Evolutionary conservation across 1,140 invertebrate genomes (phyloP), one percentile per base, ranked within the genome.

Genomic region (Andricus grossulariae): DNA sequence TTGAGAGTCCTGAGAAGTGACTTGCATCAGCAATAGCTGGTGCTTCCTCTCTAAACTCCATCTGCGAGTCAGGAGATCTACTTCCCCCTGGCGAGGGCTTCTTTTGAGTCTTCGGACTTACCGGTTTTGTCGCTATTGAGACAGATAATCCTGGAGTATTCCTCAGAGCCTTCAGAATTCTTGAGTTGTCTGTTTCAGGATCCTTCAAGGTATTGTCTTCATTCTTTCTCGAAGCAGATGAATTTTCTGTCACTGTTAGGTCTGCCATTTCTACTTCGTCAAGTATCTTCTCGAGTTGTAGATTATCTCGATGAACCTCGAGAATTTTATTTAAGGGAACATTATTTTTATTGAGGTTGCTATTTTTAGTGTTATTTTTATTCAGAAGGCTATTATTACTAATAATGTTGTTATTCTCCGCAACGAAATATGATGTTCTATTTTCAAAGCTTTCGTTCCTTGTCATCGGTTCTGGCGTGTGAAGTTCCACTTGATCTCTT

Each of bases 111-210:
- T 45, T 87, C 83, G 1, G 75, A 6, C 82, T 78, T 70, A 77
- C 79, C 8, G 73, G 77, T 12, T 83, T 87, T 12, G 83, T 87
- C 19, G 85, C 80, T 51, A 91, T 83, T 16, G 89, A 90, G 18
- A 91, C 82, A 11, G 90, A 90, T 3, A 91, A 79, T 15, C 88
- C 89, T 0, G 90, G 89, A 15, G 88, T 91, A 11, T 89, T 90
- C 32, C 83, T 87, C 39, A 91, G 80, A 45, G 86, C 88, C 72
- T 88, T 81, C 25, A 91, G 78, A 15, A 90, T 89, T 72, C 85
- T 87, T 7, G 86, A 87, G 77, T 82, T 89, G 19, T 88, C 84
- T 45, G 75, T 81, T 55, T 84, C 80, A 52, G 85, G 76, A n/a
- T 66, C 52, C 18, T 74, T 18, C 0, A 12, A 2, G 13, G 52